phyloP scores from a whole-genome alignment of 2,888 invertebrate genomes.

The Ernsta delagoae region DNA sequence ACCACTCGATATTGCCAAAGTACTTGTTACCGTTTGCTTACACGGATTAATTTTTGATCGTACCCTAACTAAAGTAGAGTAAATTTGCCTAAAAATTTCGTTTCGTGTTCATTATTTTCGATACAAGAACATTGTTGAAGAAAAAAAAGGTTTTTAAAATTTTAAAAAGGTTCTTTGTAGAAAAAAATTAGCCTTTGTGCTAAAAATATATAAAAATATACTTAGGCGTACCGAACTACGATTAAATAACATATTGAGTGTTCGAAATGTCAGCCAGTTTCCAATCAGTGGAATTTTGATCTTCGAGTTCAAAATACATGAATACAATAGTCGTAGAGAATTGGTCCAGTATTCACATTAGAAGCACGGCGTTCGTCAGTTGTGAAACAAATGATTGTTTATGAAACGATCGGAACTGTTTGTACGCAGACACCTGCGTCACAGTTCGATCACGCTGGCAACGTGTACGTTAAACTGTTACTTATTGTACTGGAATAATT shows the following conservation, averaged over 20 bases:
- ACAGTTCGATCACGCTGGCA: constrained; percentile 27
- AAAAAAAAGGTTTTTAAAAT: background rate
- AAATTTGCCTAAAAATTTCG: background rate
- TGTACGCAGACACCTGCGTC: constrained; percentile 33
- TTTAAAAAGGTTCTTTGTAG: too few relatives aligned
- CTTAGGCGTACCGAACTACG: too few relatives aligned
- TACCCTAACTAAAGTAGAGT: background rate
- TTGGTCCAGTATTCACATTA: constrained; percentile 35
- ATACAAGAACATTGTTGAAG: background rate
- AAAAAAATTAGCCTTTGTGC: background rate
- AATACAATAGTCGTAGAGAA: constrained; percentile 22
- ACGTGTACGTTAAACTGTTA: constrained; percentile 28
- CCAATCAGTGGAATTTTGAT: constrained; percentile 22
- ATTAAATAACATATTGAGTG: background rate
- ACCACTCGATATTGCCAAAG: constrained; percentile 26
- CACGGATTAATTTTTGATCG: constrained; percentile 30
- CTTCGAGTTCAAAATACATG: constrained; percentile 21
- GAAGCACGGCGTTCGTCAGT: constrained; percentile 54
- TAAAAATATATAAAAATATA: too few relatives aligned
- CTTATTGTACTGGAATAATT: constrained; percentile 37
- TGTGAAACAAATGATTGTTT: constrained; percentile 62
- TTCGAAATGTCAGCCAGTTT: constrained; percentile 17
- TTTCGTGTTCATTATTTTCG: background rate
- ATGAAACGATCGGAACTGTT: constrained; percentile 45
- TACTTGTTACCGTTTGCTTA: constrained; percentile 6